phyloP scores from a whole-genome alignment of 2,888 invertebrate genomes.

The Patella caerulea region DNA sequence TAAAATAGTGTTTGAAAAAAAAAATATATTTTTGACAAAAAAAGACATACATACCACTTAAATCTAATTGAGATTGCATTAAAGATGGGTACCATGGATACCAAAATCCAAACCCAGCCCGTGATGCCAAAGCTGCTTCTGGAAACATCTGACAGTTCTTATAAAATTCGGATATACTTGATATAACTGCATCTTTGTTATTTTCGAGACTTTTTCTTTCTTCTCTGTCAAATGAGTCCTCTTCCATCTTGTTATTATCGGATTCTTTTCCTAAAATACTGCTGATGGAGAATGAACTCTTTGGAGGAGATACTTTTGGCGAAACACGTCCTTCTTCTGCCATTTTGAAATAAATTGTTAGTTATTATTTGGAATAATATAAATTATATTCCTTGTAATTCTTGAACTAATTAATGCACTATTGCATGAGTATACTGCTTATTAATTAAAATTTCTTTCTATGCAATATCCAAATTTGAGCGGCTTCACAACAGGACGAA shows the following conservation, averaged over 20 bases:
- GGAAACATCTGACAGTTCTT: conserved; percentile 41
- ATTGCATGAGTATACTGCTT: no score
- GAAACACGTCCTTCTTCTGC: conserved; percentile 1
- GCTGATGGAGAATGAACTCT: conserved; percentile 57
- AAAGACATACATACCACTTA: conserved; percentile 25
- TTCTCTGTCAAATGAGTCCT: conserved; percentile 9
- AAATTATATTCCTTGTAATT: no score
- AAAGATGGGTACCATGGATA: conserved; percentile 35
- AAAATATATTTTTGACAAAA: neutral
- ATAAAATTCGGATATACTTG: conserved; percentile 43
- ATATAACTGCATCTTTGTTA: conserved; percentile 39
- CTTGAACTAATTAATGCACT: no score
- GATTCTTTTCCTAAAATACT: conserved; percentile 53
- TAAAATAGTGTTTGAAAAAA: neutral
- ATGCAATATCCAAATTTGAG: no score
- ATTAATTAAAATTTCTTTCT: no score
- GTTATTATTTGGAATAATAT: no score
- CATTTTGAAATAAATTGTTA: neutral
- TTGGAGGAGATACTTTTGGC: conserved; percentile 18
- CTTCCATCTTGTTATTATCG: conserved; percentile 34
- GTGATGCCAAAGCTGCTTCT: conserved; percentile 32
- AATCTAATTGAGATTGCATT: conserved; percentile 28
- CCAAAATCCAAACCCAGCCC: conserved; percentile 34
- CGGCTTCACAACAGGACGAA: no score
- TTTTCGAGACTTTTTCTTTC: conserved; percentile 13